These are phyloP conservation scores for Oostethus manadensis DNA, from an alignment of 2,113 vertebrate species.

Conservation along the genomic window DNA sequence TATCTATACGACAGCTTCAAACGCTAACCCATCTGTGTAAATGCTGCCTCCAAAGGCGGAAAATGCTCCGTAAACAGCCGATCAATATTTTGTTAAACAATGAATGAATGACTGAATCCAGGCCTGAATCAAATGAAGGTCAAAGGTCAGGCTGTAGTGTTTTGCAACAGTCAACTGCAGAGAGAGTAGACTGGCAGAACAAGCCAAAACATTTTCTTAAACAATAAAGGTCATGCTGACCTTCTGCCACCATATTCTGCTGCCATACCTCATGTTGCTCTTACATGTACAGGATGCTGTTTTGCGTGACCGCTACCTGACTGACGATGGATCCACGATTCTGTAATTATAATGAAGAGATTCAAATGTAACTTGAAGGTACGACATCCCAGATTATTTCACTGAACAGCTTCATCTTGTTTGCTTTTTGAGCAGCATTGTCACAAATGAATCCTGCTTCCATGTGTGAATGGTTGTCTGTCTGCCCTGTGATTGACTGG, in stretches of 20 bases:
- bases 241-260: slow-evolving; percentile 14
- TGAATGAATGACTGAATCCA: not conserved
- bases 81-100: not conserved
- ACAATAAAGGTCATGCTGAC: not conserved
- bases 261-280: not conserved
- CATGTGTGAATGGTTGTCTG: no score
- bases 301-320: not conserved
- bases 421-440: not conserved
- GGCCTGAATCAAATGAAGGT: not conserved
- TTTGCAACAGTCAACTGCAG: not conserved
- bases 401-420: no score
- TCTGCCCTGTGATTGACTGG: no score
- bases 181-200: not conserved
- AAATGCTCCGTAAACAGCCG: not conserved
- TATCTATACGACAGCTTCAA: no score
- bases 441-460: no score
- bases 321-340: not conserved
- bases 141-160: not conserved
- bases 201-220: not conserved
- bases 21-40: not conserved
- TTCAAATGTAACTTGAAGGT: not conserved
- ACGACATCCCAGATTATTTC: no score
- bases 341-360: not conserved
- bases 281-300: not conserved
- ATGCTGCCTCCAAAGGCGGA: not conserved